These are phyloP conservation scores for Oscheius myriophilus DNA, from an alignment of 2,888 invertebrate genomes.

Conservation along the genomic window DNA sequence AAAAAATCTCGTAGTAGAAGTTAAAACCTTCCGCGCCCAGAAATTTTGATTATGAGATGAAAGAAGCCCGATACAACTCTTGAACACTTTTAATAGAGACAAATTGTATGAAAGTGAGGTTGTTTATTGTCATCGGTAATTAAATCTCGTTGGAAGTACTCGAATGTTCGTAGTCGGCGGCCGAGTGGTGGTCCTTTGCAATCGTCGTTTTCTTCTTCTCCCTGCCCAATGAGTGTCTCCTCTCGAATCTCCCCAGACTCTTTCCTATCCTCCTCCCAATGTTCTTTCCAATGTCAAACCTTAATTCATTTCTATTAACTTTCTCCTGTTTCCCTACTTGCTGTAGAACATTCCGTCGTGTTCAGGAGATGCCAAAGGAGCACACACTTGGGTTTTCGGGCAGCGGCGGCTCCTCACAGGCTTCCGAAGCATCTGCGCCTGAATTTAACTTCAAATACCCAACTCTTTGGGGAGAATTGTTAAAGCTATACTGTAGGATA, in stretches of 20 bases:
- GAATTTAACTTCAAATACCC: slow-evolving; percentile 16
- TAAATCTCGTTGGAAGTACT: slow-evolving; percentile 29
- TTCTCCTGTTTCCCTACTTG: slow-evolving; percentile 2
- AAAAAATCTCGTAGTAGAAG: no score
- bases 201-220: slow-evolving; percentile 35
- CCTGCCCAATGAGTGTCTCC: slow-evolving; percentile 43
- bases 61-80: neutral
- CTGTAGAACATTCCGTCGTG: slow-evolving; percentile 20
- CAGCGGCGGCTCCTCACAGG: slow-evolving; percentile 36
- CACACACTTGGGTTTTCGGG: slow-evolving; percentile 11
- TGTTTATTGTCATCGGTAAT: slow-evolving; percentile 1
- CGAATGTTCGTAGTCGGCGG: slow-evolving; percentile 48
- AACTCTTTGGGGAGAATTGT: neutral
- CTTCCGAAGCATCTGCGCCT: slow-evolving; percentile 51
- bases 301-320: no score
- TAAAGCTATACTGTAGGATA: no score
- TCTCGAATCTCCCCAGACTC: slow-evolving; percentile 30
- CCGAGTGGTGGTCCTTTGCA: slow-evolving; percentile 49
- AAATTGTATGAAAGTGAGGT: neutral
- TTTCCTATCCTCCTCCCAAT: slow-evolving; percentile 18
- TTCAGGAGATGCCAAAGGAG: slow-evolving; percentile 30
- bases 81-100: neutral
- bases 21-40: slow-evolving; percentile 6
- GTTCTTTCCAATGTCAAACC: slow-evolving; percentile 19
- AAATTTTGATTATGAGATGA: neutral